Conservation (phyloP, 1,140 invertebrate species). For the Saccostrea echinata region DNA sequence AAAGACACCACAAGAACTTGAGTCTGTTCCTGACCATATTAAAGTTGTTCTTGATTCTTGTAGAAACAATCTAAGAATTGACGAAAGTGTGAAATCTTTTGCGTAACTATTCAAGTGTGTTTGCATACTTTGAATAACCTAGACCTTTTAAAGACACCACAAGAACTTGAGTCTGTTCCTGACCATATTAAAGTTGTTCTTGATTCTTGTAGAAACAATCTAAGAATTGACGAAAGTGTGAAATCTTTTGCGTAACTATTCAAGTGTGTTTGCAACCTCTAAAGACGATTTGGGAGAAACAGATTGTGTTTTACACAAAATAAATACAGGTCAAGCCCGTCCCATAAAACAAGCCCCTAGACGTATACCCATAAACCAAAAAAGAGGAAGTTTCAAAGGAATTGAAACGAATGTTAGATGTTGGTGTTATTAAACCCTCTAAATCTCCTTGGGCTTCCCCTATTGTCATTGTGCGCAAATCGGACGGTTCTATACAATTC, state of each 20-base stretch:
- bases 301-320: slow-evolving; percentile 32
- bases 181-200: neutral
- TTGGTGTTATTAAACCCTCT: slow-evolving; percentile 75
- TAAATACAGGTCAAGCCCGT: slow-evolving; percentile 44
- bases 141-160: too few species aligned
- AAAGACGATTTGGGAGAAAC: slow-evolving; percentile 41
- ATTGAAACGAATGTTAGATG: slow-evolving; percentile 63
- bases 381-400: neutral
- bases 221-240: too few species aligned
- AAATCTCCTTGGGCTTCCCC: slow-evolving; percentile 80
- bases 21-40: neutral
- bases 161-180: too few species aligned
- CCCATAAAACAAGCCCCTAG: slow-evolving; percentile 46
- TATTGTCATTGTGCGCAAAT: slow-evolving; percentile 80
- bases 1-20: too few species aligned
- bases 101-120: too few species aligned
- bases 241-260: too few species aligned
- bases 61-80: too few species aligned
- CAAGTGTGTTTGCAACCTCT: neutral
- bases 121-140: too few species aligned
- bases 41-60: too few species aligned
- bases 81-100: too few species aligned
- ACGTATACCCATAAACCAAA: slow-evolving; percentile 16
- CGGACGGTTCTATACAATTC: slow-evolving; percentile 79
- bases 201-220: too few species aligned